Evolutionary conservation across 1,140 invertebrate genomes (phyloP), one percentile per base, ranked within the genome.

Genomic region (Phymorhynchus buccinoides): DNA sequence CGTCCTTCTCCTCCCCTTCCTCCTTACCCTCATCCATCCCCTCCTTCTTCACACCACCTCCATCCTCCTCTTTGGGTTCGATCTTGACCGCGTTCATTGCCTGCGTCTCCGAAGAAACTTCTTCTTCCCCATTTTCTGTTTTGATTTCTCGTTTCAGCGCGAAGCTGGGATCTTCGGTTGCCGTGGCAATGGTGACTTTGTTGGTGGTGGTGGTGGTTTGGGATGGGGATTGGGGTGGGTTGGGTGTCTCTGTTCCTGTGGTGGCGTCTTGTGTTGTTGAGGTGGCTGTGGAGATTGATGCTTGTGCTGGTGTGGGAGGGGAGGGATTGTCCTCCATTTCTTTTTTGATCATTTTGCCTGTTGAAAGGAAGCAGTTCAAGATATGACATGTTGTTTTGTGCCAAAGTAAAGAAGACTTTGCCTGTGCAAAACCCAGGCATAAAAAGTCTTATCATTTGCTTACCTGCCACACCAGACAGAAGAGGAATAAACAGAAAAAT

Each of bases 1-100:
- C 84, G 39, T 68, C 56, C 37, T 77, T 68, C 56, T 85, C 83
- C 42, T 79, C 77, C 22, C 84, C 86, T 42, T 80, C 81, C 35
- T 86, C 85, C 78, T 77, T 41, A 22, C 42, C 79, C 73, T 88
- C 80, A 42, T 87, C 86, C 1, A 75, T 86, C 78, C 56, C 86
- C 82, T 81, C 84, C 48, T 79, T 85, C 80, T 62, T 42, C 35
- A 7, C 6, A 16, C 3, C 56, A 66, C 3, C n/a, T 0, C 7
- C n/a, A 37, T 75, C 35, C 78, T 30, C 68, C 6, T 75, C 73
- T 6, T 75, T 83, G 12, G 12, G 27, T 32, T 81, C 62, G 12
- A n/a, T 81, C 80, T 52, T 81, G 42, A 42, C 68, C 0, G 52
- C 1, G 4, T 44, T 48, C 48, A 4, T 16, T 68, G n/a, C 56